Conservation (phyloP, 2,888 invertebrate genomes). For the Xanthostigma xanthostigma region DNA sequence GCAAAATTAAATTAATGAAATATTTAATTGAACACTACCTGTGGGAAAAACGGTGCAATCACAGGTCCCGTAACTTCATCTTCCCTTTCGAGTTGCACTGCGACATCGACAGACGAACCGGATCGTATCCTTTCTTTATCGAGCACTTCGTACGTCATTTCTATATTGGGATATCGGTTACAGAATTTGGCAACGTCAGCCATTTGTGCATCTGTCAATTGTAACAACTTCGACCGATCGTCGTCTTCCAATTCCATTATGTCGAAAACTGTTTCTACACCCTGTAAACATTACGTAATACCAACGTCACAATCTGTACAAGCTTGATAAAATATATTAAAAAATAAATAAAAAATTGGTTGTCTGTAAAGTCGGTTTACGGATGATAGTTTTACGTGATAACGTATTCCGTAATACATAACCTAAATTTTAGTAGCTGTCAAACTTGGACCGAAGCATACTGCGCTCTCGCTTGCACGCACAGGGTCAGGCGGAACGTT, state of each 20-base stretch:
- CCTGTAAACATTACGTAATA: conserved; percentile 22
- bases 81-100: conserved; percentile 86
- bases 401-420: too few relatives aligned
- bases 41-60: conserved; percentile 95
- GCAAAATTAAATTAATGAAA: not conserved
- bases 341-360: too few relatives aligned
- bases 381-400: too few relatives aligned
- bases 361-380: too few relatives aligned
- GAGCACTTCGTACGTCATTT: conserved; percentile 80
- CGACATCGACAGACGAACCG: conserved; percentile 77
- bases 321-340: too few relatives aligned
- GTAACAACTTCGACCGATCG: conserved; percentile 62
- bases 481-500: too few relatives aligned
- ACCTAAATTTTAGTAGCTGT: too few relatives aligned
- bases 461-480: too few relatives aligned
- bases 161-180: conserved; percentile 97
- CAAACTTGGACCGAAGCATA: too few relatives aligned
- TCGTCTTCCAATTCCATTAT: conserved; percentile 92
- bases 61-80: conserved; percentile 95
- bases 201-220: conserved; percentile 77
- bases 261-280: conserved; percentile 86
- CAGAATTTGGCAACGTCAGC: conserved; percentile 97
- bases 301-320: too few relatives aligned
- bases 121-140: conserved; percentile 64
- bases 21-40: conserved; percentile 41